phyloP scores from a whole-genome alignment of 2,888 invertebrate genomes.

The Rhingia campestris region DNA sequence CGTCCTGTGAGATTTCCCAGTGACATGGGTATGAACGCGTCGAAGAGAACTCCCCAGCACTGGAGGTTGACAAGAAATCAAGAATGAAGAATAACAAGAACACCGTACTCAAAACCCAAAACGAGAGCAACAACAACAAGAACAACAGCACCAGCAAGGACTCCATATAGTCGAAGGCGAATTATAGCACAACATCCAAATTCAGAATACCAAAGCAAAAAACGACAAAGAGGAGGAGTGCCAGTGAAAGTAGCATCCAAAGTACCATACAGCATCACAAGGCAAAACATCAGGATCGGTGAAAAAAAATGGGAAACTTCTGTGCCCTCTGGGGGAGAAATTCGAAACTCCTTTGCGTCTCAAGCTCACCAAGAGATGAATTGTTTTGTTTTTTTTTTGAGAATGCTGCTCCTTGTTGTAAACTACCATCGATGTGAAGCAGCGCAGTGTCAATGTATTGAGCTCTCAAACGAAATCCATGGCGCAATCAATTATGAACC shows the following conservation, averaged over 20 bases:
- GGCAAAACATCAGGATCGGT: background rate
- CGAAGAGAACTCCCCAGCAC: conserved; percentile 33
- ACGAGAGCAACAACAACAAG: background rate
- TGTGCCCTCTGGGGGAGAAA: conserved; percentile 20
- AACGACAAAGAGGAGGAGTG: background rate
- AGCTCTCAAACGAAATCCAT: conserved; percentile 30
- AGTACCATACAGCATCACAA: conserved; percentile 1
- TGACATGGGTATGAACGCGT: conserved; percentile 56
- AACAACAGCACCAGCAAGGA: conserved; percentile 19
- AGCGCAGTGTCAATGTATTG: background rate
- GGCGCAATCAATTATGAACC: conserved; percentile 57
- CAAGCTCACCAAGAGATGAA: conserved; percentile 47
- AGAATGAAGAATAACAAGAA: conserved; percentile 49
- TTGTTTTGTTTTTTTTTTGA: conserved; percentile 51
- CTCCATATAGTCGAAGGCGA: conserved; percentile 26
- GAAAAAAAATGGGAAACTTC: conserved; percentile 36
- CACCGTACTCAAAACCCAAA: background rate
- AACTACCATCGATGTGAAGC: conserved; percentile 42
- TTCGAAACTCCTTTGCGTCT: conserved; percentile 42
- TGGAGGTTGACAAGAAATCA: conserved; percentile 41
- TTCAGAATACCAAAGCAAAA: conserved; percentile 43
- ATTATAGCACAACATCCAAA: conserved; percentile 37
- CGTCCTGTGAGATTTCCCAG: conserved; percentile 11
- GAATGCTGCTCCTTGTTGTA: conserved; percentile 25
- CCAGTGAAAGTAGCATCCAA: background rate